Evolutionary conservation across 2,113 vertebrate genomes (phyloP).

Genomic region (Bungarus multicinctus): DNA sequence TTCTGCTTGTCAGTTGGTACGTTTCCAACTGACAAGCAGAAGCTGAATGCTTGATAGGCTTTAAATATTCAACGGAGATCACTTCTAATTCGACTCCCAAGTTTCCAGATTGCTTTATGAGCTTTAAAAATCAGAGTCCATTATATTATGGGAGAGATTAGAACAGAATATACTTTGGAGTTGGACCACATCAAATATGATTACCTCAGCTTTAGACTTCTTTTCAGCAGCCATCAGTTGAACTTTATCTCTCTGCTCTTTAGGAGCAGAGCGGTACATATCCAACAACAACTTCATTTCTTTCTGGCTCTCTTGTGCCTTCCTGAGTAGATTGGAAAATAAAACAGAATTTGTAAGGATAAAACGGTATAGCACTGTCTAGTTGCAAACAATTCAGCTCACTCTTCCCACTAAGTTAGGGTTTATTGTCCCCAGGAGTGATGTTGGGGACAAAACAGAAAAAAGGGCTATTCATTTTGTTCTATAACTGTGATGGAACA

Average conservation of each 20-base stretch:
- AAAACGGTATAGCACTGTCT: accelerated
- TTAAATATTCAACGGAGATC: background rate
- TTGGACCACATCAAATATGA: background rate
- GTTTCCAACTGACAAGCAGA: background rate
- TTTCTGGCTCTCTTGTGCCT: constrained; percentile 94
- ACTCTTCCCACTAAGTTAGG: background rate
- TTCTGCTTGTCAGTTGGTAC: background rate
- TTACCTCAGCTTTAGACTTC: constrained; percentile 94
- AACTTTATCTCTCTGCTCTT: constrained; percentile 97
- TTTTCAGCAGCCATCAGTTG: constrained; percentile 98
- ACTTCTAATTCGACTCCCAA: background rate
- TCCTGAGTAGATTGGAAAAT: constrained; percentile 67
- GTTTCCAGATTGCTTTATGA: background rate
- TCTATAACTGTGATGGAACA: background rate
- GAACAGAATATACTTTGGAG: background rate
- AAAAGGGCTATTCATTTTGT: background rate
- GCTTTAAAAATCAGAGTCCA: too few species aligned
- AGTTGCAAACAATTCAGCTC: background rate
- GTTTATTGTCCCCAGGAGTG: accelerated
- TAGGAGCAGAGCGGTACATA: constrained; percentile 96
- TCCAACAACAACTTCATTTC: constrained; percentile 96
- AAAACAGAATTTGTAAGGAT: background rate
- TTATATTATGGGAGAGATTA: background rate
- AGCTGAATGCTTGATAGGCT: background rate
- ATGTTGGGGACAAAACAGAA: background rate